Evolutionary conservation across 2,797 vertebrate genomes (phyloP), one percentile per base, ranked within the genome.

Genomic region (Rhabdomys pumilio): DNA sequence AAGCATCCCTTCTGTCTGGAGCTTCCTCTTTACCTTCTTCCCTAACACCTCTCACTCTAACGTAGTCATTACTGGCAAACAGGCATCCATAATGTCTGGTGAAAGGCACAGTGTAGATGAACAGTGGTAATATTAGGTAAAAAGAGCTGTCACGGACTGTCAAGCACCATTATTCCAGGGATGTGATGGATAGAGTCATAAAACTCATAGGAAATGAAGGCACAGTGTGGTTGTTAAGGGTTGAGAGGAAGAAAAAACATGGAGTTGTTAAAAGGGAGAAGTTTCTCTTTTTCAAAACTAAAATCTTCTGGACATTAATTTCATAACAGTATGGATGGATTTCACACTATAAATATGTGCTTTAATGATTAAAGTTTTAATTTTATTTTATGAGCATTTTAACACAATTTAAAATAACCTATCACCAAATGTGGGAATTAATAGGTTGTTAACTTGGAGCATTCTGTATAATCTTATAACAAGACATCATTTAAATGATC

Each of bases 391-490:
- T 8, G 0, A 88, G 17, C 31, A 38, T 82, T 89, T 89, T 85
- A 72, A 81, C 26, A 55, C 19, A 59, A 41, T 53, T 80, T 34
- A 24, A 59, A 75, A 44, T 34, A 44, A 31, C 61, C 20, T 82
- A 61, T 61, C 24, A 4, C 11, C 9, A 87, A 91, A 53, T n/a
- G 12, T 41, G 69, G 20, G 17, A 61, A 92, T 81, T 65, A 47
- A 12, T 65, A 50, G 59, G 83, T 50, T 88, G 19, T 79, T 90
- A 97, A 93, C 26, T 50, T 65, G 41, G 0, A 77, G 41, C 13
- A 85, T 61, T 44, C 26, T 34, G 7, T 50, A 82, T 61, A 90
- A 75, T 85, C 95, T 96, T 90, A n/a, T 92, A 93, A 86, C 11
- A 75, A 72, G 31, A 90, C 14, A 31, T 72, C 6, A 61, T 73